Conservation (phyloP, 2,888 invertebrate species). For the Chromoteleia sp. region DNA sequence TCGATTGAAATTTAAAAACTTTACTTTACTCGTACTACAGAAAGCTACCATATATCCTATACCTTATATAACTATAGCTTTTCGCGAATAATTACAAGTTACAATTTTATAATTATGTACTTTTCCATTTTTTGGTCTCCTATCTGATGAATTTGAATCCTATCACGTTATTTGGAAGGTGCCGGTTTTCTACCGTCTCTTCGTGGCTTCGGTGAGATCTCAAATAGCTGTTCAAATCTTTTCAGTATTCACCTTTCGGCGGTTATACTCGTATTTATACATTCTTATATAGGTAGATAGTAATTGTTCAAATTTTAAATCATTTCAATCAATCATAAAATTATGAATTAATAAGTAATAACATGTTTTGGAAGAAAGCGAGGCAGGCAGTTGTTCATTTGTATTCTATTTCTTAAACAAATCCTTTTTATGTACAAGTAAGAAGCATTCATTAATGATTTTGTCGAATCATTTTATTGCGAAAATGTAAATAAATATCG, state of each 20-base stretch:
- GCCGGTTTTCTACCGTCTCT: conserved; percentile 52
- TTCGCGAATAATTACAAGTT: background rate
- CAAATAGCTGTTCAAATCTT: conserved; percentile 54
- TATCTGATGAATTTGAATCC: conserved; percentile 41
- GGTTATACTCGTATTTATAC: conserved; percentile 39
- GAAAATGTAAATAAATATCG: no score
- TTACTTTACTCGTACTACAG: no score
- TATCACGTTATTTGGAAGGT: conserved; percentile 54
- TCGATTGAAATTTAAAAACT: no score
- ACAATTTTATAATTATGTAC: background rate
- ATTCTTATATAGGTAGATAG: conserved; percentile 38
- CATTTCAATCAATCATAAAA: no score
- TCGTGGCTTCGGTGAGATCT: conserved; percentile 54
- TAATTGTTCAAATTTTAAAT: conserved; percentile 32
- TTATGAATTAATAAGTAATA: no score
- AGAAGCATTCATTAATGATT: no score
- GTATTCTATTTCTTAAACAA: no score
- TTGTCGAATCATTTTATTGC: no score
- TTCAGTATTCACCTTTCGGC: conserved; percentile 47
- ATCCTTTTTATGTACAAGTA: no score
- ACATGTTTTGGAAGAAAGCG: no score
- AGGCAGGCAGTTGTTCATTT: no score
- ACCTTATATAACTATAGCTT: background rate
- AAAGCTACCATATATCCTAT: no score
- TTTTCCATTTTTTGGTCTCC: conserved; percentile 5